A percentile compares a stretch with the other conserved stretches of the same genome.
These are phyloP conservation scores for Dasypus novemcinctus DNA, from an alignment of 2,113 vertebrate species.

Conservation along the genomic window DNA sequence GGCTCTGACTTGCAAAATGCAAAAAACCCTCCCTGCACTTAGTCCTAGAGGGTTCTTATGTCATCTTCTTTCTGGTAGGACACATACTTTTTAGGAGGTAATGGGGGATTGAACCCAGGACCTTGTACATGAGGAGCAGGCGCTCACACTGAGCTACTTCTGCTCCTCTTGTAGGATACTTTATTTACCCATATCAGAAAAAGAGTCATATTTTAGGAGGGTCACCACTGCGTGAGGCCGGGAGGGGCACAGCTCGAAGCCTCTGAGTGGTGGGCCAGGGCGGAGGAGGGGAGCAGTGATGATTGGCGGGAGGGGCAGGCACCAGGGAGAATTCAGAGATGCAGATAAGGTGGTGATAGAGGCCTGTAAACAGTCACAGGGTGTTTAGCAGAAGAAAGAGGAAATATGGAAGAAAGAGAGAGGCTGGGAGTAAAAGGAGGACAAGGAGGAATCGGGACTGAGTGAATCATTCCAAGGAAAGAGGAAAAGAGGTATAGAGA, in stretches of 20 bases:
- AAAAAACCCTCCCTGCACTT: neutral
- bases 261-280: neutral
- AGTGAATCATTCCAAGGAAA: neutral
- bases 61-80: neutral
- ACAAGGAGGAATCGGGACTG: neutral
- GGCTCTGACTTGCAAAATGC: neutral
- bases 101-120: too few species aligned
- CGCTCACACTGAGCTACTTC: too few species aligned
- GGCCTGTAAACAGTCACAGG: neutral
- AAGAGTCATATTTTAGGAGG: neutral
- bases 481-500: fast-evolving
- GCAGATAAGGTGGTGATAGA: too few species aligned
- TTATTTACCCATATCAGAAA: neutral
- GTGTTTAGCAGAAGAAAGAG: neutral
- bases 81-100: too few species aligned
- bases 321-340: neutral
- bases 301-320: too few species aligned
- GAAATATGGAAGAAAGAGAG: neutral
- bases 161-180: too few species aligned
- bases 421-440: neutral
- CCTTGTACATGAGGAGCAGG: too few species aligned
- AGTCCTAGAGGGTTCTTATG: neutral
- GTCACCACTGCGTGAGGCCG: neutral
- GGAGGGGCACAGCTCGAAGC: neutral
- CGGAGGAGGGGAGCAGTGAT: neutral